Conservation (phyloP, 2,888 invertebrate species). For the Ligdia adustata region DNA sequence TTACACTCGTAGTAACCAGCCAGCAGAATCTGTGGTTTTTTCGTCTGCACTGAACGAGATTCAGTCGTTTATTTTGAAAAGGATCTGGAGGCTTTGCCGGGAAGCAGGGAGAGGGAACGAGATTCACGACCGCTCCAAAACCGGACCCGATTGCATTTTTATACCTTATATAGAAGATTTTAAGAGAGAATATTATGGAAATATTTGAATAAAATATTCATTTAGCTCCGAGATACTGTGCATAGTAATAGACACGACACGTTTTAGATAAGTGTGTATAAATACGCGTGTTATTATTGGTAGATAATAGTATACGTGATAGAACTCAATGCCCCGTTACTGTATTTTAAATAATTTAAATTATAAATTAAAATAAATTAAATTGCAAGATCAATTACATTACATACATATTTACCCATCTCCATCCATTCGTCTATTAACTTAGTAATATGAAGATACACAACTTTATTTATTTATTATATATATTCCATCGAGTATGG, state of each 20-base stretch:
- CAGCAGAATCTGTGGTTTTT: slow-evolving; percentile 23
- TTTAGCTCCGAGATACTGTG: slow-evolving; percentile 1
- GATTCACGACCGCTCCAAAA: slow-evolving; percentile 60
- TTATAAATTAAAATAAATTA: too few relatives aligned
- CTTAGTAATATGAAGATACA: too few relatives aligned
- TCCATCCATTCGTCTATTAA: too few relatives aligned
- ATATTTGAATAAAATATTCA: slow-evolving; percentile 9
- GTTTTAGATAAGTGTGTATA: slow-evolving; percentile 11
- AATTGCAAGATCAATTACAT: too few relatives aligned
- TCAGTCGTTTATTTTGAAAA: slow-evolving; percentile 67
- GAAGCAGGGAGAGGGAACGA: slow-evolving; percentile 63
- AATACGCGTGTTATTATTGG: not conserved
- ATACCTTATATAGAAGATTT: slow-evolving; percentile 49
- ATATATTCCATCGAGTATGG: too few relatives aligned
- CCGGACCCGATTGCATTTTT: slow-evolving; percentile 50
- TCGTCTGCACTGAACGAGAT: slow-evolving; percentile 44
- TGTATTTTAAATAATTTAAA: too few relatives aligned
- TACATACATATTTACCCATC: too few relatives aligned
- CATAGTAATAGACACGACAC: slow-evolving; percentile 8
- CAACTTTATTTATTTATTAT: too few relatives aligned
- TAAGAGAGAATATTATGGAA: slow-evolving; percentile 39
- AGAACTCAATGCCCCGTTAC: too few relatives aligned
- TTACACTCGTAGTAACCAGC: too few relatives aligned
- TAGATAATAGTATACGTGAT: not conserved
- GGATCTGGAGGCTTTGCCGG: slow-evolving; percentile 56